These are phyloP conservation scores for Drosophila mayri DNA, from an alignment of 1,140 invertebrate genomes.

Conservation along the genomic window DNA sequence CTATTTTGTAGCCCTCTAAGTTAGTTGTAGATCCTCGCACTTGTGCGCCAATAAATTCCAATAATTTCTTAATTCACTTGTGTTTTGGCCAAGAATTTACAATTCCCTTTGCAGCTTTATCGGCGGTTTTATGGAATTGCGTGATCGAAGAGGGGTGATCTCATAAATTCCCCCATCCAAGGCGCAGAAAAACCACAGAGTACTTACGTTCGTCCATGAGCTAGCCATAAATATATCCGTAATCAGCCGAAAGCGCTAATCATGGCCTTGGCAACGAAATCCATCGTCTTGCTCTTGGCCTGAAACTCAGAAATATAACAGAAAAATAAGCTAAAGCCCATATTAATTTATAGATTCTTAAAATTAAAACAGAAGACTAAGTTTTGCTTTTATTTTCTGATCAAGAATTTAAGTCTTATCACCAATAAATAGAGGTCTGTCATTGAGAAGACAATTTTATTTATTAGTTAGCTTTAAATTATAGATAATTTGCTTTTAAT, in stretches of 20 bases:
- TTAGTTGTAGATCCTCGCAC: conserved; percentile 27
- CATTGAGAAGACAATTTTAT: background rate
- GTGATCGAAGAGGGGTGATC: conserved; percentile 4
- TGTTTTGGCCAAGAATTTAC: conserved; percentile 21
- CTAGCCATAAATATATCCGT: conserved; percentile 20
- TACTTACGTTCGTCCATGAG: background rate
- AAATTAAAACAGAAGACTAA: background rate
- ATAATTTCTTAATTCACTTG: conserved; percentile 10
- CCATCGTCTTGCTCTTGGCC: background rate
- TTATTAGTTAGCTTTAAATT: background rate
- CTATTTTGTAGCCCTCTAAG: conserved; percentile 5
- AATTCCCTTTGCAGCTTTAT: conserved; percentile 14
- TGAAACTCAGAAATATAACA: background rate
- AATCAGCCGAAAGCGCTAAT: conserved; percentile 7
- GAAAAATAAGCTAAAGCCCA: background rate
- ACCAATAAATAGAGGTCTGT: too few relatives aligned
- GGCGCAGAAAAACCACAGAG: background rate
- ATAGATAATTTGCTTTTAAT: conserved; percentile 13
- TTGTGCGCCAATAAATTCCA: conserved; percentile 28
- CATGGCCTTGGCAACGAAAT: conserved; percentile 28
- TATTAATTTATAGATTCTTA: conserved; percentile 4
- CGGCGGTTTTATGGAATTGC: conserved; percentile 11
- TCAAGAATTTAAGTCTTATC: background rate
- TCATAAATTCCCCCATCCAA: conserved; percentile 36
- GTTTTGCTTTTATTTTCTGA: background rate